Conservation (phyloP, 2,113 vertebrate species). For the Sturnira hondurensis region DNA sequence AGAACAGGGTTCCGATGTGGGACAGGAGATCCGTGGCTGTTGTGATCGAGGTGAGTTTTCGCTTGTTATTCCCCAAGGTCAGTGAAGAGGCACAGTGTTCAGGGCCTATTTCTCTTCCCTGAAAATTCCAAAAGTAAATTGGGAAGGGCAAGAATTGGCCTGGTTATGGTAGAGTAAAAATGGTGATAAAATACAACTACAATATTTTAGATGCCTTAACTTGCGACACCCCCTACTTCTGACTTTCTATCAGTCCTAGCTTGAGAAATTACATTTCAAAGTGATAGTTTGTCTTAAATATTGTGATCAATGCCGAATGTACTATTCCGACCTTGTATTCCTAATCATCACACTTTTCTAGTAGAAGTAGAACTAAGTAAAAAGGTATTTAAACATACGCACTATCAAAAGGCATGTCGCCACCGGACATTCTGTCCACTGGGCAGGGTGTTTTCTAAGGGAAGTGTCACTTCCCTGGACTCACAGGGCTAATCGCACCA, state of each 20-base stretch:
- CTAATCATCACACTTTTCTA: neutral
- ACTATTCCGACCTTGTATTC: neutral
- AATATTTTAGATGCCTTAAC: neutral
- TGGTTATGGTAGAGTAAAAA: neutral
- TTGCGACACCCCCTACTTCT: neutral
- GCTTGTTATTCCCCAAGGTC: neutral
- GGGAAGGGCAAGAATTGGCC: neutral
- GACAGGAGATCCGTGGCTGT: too few species aligned
- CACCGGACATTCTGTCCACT: rapidly evolving
- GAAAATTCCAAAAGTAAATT: neutral
- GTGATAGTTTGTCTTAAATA: neutral
- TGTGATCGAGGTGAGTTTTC: neutral
- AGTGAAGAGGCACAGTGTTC: neutral
- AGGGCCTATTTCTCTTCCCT: neutral
- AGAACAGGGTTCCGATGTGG: neutral
- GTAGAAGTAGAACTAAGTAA: neutral
- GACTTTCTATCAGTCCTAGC: neutral
- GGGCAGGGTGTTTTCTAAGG: neutral
- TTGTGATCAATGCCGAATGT: neutral
- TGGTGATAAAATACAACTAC: neutral
- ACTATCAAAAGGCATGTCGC: neutral
- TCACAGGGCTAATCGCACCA: neutral
- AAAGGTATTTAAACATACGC: neutral
- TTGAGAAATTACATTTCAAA: neutral
- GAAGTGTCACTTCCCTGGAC: neutral